phyloP scores from a whole-genome alignment of 2,797 vertebrate genomes.

The Hoplostethus mediterraneus region DNA sequence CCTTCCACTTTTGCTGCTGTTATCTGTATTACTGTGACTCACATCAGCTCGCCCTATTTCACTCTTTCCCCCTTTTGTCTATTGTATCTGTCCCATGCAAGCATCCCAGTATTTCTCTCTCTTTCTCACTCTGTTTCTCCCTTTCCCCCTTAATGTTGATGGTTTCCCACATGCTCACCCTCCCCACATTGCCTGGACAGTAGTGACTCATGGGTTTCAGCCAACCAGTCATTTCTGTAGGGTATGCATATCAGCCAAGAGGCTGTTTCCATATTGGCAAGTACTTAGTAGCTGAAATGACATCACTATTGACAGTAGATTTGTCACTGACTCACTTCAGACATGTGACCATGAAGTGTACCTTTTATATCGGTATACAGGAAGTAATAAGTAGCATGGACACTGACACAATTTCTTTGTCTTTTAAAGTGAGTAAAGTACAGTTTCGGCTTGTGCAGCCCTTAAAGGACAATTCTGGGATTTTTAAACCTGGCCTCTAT shows the following conservation, averaged over 20 bases:
- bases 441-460: too few species aligned
- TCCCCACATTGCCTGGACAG: background rate
- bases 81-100: background rate
- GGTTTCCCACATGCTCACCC: background rate
- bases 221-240: background rate
- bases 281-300: background rate
- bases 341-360: constrained; percentile 26
- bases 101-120: background rate
- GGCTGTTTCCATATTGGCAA: constrained; percentile 5
- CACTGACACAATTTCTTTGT: too few species aligned
- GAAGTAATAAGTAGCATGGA: background rate
- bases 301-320: background rate
- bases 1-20: constrained; percentile 2
- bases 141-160: background rate
- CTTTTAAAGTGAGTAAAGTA: background rate
- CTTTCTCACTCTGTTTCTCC: background rate
- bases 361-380: constrained; percentile 2
- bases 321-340: constrained; percentile 30
- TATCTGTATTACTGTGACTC: background rate
- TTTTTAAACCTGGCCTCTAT: too few species aligned
- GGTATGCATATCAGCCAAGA: background rate
- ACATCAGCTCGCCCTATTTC: background rate
- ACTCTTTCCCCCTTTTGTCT: background rate
- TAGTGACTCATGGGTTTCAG: constrained; percentile 16
- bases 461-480: too few species aligned